Evolutionary conservation across 2,797 vertebrate species (phyloP).

Genomic region (Odontamblyopus rebecca): DNA sequence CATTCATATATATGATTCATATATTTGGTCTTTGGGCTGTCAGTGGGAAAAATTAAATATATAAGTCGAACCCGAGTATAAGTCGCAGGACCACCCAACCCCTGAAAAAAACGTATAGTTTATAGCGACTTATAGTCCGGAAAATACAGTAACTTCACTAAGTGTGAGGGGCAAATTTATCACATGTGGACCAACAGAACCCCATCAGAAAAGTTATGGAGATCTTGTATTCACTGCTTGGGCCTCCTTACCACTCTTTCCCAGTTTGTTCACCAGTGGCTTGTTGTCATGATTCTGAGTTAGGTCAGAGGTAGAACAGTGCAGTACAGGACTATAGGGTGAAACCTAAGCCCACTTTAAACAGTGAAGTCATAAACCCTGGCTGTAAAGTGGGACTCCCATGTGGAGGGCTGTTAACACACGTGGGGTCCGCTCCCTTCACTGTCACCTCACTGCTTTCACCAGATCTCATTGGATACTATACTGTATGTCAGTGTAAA

Average conservation of each 20-base stretch:
- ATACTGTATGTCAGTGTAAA: slow-evolving; percentile 9
- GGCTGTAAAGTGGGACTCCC: slow-evolving; percentile 75
- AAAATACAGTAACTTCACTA: too few species aligned
- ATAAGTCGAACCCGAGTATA: too few species aligned
- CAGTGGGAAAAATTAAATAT: too few species aligned
- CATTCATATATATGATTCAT: too few species aligned
- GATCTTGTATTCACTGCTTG: slow-evolving; percentile 6
- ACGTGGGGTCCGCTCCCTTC: slow-evolving; percentile 70
- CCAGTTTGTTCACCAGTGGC: slow-evolving; percentile 22
- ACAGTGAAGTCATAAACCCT: slow-evolving; percentile 72
- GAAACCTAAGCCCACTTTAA: slow-evolving; percentile 78
- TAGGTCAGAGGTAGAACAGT: slow-evolving; percentile 51
- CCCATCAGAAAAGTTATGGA: not conserved
- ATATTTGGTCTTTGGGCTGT: too few species aligned
- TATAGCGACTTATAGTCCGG: too few species aligned
- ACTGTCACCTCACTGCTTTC: slow-evolving; percentile 56
- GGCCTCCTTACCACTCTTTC: not conserved
- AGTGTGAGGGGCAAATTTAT: not conserved
- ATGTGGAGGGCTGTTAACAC: slow-evolving; percentile 75
- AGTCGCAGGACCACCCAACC: too few species aligned
- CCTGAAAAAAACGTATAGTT: too few species aligned
- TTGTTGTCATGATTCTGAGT: slow-evolving; percentile 53
- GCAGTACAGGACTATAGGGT: slow-evolving; percentile 65
- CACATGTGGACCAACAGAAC: not conserved
- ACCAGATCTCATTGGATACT: slow-evolving; percentile 34